Evolutionary conservation across 2,888 invertebrate genomes (phyloP).

Genomic region (Lithophane semibrunnea): DNA sequence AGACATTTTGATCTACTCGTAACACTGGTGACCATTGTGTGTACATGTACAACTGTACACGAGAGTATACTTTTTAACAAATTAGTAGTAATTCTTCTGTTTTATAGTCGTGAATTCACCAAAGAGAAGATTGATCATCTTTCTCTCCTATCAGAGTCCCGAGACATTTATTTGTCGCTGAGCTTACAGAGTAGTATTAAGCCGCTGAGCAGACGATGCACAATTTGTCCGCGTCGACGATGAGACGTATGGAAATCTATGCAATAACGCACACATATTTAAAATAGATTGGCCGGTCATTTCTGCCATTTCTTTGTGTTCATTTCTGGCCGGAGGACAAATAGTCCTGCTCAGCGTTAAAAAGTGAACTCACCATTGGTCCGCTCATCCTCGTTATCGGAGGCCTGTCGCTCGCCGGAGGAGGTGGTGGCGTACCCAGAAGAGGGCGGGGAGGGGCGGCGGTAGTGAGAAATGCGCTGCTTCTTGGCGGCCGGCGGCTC

Average conservation of each 20-base stretch:
- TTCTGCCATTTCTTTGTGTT: too few relatives aligned
- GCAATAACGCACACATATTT: too few relatives aligned
- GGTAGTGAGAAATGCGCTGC: slow-evolving; percentile 95
- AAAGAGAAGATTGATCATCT: neutral
- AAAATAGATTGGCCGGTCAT: too few relatives aligned
- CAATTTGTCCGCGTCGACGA: too few relatives aligned
- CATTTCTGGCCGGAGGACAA: too few relatives aligned
- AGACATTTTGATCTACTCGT: neutral
- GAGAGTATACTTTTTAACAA: too few relatives aligned
- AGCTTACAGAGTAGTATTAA: too few relatives aligned
- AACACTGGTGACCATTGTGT: neutral
- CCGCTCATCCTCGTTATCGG: slow-evolving; percentile 89
- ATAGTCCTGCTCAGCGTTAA: too few relatives aligned
- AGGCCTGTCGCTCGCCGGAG: slow-evolving; percentile 89
- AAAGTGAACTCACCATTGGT: slow-evolving; percentile 71
- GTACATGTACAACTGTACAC: too few relatives aligned
- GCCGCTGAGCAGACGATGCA: too few relatives aligned
- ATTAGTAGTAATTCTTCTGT: neutral
- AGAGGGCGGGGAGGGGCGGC: slow-evolving; percentile 89
- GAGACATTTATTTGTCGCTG: neutral
- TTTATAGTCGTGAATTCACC: neutral
- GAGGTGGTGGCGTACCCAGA: slow-evolving; percentile 87
- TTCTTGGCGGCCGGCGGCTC: slow-evolving; percentile 92
- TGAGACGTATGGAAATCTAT: too few relatives aligned
- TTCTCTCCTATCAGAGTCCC: neutral